A percentile compares a stretch with the other conserved stretches of the same genome.
Conservation (phyloP, 2,797 vertebrate genomes). For the Geotrypetes seraphini region DNA sequence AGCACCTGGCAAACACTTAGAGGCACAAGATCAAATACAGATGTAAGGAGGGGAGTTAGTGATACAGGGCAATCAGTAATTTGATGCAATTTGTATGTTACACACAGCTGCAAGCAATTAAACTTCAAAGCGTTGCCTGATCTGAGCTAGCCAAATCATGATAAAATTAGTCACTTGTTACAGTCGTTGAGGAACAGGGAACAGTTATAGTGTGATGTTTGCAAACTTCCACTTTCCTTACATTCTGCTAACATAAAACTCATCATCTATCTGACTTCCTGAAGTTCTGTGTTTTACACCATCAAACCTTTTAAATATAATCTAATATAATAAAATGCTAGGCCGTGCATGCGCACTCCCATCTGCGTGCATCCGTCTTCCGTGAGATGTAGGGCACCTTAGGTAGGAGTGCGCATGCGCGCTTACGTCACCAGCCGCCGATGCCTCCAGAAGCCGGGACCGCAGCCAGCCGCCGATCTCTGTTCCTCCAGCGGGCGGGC, state of each 20-base stretch:
- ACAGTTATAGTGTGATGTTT: background rate
- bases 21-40: too few relatives aligned
- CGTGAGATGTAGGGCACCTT: too few relatives aligned
- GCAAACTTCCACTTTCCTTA: slow-evolving; percentile 14
- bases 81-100: background rate
- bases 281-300: background rate
- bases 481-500: too few relatives aligned
- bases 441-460: too few relatives aligned
- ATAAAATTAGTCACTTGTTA: slow-evolving; percentile 13
- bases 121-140: background rate
- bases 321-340: too few relatives aligned
- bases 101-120: slow-evolving; percentile 15
- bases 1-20: too few relatives aligned
- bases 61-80: background rate
- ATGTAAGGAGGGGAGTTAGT: too few relatives aligned
- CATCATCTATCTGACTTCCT: slow-evolving; percentile 13
- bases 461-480: too few relatives aligned
- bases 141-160: background rate
- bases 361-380: too few relatives aligned
- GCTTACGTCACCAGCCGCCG: too few relatives aligned
- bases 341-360: too few relatives aligned
- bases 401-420: too few relatives aligned
- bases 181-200: slow-evolving; percentile 2
- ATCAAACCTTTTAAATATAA: background rate
- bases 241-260: slow-evolving; percentile 11